Evolutionary conservation across 2,797 vertebrate genomes (phyloP), one percentile per base, ranked within the genome.

Genomic region (Craterocephalus amniculus): DNA sequence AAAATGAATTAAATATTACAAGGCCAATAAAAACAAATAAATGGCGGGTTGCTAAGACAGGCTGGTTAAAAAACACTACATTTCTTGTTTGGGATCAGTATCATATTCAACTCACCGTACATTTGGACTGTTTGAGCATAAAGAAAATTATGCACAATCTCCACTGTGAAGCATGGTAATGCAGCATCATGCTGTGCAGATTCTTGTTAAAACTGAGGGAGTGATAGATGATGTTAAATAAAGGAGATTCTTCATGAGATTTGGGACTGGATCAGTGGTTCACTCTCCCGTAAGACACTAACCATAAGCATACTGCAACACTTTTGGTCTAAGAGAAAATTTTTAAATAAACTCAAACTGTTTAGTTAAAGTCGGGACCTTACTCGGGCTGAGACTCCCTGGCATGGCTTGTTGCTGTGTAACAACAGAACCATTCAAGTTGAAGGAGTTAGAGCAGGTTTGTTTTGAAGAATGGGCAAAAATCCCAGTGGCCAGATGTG

Each of bases 1-100:
- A 26, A 8, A 31, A 54, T 14, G 3, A 20, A 13, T 14, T 8
- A 67, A 65, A 74, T 61, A 24, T 36, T 0, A 26, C 9, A 3
- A 38, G 29, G 29, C 7, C 14, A 27, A 12, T 2, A 24, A 43
- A 55, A 56, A 76, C 22, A 76, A 56, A 60, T 16, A 72, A 45
- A 62, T 72, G 29, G 16, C 29, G 9, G 4, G 4, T 26, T 6
- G 4, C 29, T 57, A 27, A 40, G 58, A 18, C 2, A 52, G 13
- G 34, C 0, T 26, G 0, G 8, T 24, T 27, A 10, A 57, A 64
- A 58, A 58, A 12, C 18, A 58, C 13, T 52, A 26, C 14, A 6
- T 52, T 52, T 52, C 24, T 27, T 12, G 22, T 12, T 12, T 26
- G 12, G 24, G 13, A 26, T 27, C 24, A 52, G 26, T 52, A 51